Conservation (phyloP, 2,888 invertebrate species). For the Lasioglossum leucozonium region DNA sequence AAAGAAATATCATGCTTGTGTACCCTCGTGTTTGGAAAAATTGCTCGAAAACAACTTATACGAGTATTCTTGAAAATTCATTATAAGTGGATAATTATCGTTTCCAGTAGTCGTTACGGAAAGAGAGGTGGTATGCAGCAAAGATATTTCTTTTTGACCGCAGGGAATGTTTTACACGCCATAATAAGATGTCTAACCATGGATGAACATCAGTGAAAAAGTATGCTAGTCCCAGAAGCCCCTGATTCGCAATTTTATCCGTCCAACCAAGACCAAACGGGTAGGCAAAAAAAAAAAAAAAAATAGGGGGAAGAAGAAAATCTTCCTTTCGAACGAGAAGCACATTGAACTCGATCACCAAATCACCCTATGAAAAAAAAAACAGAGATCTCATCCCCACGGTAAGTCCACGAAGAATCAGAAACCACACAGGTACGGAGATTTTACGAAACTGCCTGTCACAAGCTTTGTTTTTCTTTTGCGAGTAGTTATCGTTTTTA, state of each 20-base stretch:
- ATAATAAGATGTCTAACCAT: constrained; percentile 38
- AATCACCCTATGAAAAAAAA: constrained; percentile 59
- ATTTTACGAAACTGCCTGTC: constrained; percentile 57
- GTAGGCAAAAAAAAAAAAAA: constrained; percentile 24
- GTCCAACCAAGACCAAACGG: constrained; percentile 66
- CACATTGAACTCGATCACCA: constrained; percentile 65
- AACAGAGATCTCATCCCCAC: constrained; percentile 49
- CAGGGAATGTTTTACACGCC: constrained; percentile 8
- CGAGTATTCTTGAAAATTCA: neutral
- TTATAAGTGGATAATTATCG: neutral
- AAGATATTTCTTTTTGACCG: constrained; percentile 41
- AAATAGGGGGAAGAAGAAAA: constrained; percentile 15
- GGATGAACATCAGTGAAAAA: constrained; percentile 67
- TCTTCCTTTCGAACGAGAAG: constrained; percentile 56
- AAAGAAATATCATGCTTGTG: constrained; percentile 30
- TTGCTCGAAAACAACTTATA: neutral
- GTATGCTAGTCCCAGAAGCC: constrained; percentile 78
- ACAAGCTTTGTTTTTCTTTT: constrained; percentile 80
- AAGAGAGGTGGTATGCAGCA: neutral
- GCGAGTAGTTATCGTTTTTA: constrained; percentile 45
- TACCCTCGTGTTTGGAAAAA: neutral
- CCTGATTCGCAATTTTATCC: constrained; percentile 63
- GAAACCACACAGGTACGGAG: constrained; percentile 59
- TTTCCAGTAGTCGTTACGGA: too few species aligned
- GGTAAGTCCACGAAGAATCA: constrained; percentile 46